Evolutionary conservation across 2,113 vertebrate genomes (phyloP).

Genomic region (Zosterops pallidus): DNA sequence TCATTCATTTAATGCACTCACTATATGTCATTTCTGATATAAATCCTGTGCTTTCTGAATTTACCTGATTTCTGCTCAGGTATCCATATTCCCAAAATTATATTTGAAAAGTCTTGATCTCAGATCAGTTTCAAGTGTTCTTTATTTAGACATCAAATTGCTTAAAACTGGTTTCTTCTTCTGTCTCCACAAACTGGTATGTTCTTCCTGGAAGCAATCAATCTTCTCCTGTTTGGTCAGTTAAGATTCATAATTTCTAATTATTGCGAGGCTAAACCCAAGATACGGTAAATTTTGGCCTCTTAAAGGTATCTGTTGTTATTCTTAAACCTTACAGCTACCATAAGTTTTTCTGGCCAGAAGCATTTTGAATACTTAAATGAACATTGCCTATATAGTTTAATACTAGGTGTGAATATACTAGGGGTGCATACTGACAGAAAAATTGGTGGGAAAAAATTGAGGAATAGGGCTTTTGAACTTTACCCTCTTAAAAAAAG

Average conservation of each 20-base stretch:
- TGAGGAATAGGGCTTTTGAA: background rate
- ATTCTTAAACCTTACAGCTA: background rate
- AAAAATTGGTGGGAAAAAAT: background rate
- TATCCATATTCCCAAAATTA: background rate
- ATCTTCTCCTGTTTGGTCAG: background rate
- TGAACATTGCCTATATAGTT: fast-evolving
- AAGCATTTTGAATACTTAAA: background rate
- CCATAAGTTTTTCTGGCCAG: background rate
- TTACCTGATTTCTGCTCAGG: background rate
- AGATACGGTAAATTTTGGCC: background rate
- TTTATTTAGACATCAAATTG: background rate
- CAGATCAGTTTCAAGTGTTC: background rate
- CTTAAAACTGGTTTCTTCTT: background rate
- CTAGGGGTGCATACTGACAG: fast-evolving
- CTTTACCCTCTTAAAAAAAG: background rate
- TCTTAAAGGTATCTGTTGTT: background rate
- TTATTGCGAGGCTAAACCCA: background rate
- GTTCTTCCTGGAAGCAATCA: background rate
- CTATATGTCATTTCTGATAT: background rate
- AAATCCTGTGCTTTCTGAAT: background rate
- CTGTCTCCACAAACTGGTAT: background rate
- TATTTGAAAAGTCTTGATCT: background rate
- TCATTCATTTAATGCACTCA: background rate
- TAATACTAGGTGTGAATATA: background rate
- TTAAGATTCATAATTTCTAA: background rate